Conservation (phyloP, 2,113 vertebrate species). For the Kryptolebias marmoratus region DNA sequence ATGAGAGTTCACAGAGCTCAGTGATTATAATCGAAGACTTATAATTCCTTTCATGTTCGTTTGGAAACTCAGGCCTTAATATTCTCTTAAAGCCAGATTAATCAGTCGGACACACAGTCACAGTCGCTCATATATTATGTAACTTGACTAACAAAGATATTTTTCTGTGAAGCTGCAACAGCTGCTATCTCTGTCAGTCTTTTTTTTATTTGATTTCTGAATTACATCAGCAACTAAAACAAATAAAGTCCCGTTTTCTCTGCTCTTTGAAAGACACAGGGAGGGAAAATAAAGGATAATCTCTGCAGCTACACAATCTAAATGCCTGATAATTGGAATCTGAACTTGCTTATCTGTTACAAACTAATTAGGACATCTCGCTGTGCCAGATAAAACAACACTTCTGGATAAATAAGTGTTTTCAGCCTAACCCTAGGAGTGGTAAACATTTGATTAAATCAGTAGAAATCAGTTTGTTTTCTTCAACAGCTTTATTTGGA, state of each 20-base stretch:
- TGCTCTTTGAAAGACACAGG: not conserved
- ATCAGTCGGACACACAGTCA: constrained; percentile 39
- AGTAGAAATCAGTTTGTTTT: not conserved
- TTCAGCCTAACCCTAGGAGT: not conserved
- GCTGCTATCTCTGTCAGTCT: constrained; percentile 11
- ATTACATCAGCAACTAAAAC: too few relatives aligned
- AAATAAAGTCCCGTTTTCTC: too few relatives aligned
- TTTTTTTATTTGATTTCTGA: constrained; percentile 1
- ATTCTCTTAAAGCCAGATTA: constrained; percentile 52
- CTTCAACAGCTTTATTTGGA: not conserved
- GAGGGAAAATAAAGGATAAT: not conserved
- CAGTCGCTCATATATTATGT: constrained; percentile 50
- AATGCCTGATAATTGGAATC: not conserved
- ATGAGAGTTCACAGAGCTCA: constrained; percentile 30
- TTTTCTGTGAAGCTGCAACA: not conserved
- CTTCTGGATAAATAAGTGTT: too few relatives aligned
- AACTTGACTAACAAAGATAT: constrained; percentile 15
- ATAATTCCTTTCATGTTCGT: constrained; percentile 56
- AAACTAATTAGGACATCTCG: not conserved
- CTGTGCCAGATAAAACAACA: too few relatives aligned
- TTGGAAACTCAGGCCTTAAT: constrained; percentile 52
- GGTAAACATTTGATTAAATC: not conserved
- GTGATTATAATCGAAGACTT: constrained; percentile 55
- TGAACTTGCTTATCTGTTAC: not conserved
- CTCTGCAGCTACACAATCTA: too few relatives aligned